Base-by-base conservation (phyloP, 2,888 invertebrate species). In the Drosophila suboccidentalis region DNA sequence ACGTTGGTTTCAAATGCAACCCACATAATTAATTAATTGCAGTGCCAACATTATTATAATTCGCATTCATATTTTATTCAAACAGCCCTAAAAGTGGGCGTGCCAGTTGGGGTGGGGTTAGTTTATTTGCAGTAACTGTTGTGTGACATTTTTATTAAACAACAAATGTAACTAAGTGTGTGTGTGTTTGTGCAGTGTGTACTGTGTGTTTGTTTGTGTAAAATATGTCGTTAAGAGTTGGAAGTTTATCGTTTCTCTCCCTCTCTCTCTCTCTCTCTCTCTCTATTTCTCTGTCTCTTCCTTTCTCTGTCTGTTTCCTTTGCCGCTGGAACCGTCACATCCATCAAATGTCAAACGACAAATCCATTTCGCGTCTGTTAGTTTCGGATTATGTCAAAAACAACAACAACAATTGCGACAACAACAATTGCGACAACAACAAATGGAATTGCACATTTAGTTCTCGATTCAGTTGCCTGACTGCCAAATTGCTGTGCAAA, bases 301-400 rank as follows among this genome's bases (percentile, higher is more conserved):
- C 53, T 38, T 15, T n/a, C 50, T 34, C 46, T 63, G 71, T 74
- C 55, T 43, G 44, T 41, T 64, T 64, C 22, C 6, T 22, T 17
- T 50, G 41, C 38, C 38, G 57, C 13, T 71, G 69, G 72, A 71
- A 47, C 36, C 70, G 44, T 61, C 77, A 71, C 72, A 87, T 85
- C 82, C 82, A 85, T 85, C 86, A 85, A 77, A 62, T 87, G 85
- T 85, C 85, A 85, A 82, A 78, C 76, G 80, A 84, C 82, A 84
- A 82, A 85, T 72, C 79, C 75, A 81, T 85, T 81, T 82, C 81
- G 86, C 82, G 81, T 81, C 74, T 87, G 79, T 78, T 82, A 78
- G 80, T 80, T 82, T 82, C 74, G 71, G 83, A 81, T 81, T 81
- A 77, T 77, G 79, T 53, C 70, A 69, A 69, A 69, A 73, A 65